Conservation (phyloP, 1,140 invertebrate species). For the Hirudo medicinalis region DNA sequence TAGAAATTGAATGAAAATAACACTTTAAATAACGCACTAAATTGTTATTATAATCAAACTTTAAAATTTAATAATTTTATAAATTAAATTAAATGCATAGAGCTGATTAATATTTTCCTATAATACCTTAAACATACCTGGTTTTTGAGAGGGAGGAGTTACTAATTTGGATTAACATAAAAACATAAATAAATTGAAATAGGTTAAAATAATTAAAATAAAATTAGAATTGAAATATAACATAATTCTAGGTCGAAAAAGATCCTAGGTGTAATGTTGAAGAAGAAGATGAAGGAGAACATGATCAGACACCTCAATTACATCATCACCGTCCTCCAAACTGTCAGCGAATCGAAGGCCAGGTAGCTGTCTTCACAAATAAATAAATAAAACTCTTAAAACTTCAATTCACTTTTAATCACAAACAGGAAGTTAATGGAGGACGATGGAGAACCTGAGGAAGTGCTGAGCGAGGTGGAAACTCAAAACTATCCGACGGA, state of each 20-base stretch:
- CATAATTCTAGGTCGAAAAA: background rate
- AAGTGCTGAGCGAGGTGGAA: slow-evolving; percentile 83
- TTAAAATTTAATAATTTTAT: no score
- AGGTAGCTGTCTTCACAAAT: background rate
- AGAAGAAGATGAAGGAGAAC: slow-evolving; percentile 11
- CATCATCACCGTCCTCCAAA: background rate
- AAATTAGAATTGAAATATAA: no score
- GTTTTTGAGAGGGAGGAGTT: no score
- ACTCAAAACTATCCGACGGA: slow-evolving; percentile 85
- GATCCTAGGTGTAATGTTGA: background rate
- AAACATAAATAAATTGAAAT: no score
- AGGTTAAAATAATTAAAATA: no score
- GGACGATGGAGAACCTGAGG: slow-evolving; percentile 49
- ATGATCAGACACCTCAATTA: slow-evolving; percentile 7
- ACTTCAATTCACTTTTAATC: background rate
- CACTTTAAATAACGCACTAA: no score
- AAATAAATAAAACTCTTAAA: background rate
- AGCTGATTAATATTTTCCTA: no score
- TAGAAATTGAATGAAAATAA: no score
- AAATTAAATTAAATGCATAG: no score
- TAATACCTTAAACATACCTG: no score
- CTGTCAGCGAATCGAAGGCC: slow-evolving; percentile 5
- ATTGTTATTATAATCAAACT: no score
- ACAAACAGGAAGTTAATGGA: background rate
- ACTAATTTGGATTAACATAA: no score